Evolutionary conservation across 2,113 vertebrate species (phyloP), one percentile per base, ranked within the genome.

Genomic region (Galeopterus variegatus): DNA sequence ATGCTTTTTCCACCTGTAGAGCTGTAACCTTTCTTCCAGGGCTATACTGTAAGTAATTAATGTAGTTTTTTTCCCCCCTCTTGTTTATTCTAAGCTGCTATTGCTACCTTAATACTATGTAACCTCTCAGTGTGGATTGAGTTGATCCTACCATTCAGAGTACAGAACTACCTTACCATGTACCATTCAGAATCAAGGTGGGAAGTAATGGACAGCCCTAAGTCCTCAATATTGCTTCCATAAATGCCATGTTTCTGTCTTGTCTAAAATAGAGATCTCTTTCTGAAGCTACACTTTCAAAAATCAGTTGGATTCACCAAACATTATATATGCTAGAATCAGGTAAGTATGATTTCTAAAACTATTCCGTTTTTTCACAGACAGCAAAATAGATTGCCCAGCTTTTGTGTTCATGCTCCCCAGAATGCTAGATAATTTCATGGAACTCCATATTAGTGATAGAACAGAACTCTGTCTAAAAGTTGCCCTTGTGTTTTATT

Each of bases 381-480:
- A 33, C 9, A 92, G 58, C 41, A 75, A 89, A 86, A 81, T 80
- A 80, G 33, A 65, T 65, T 24, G 7, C 28, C n/a, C 67, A 60
- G 1, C 18, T 23, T 83, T 80, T 97, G 60, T 91, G 81, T 60
- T 95, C 54, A 12, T n/a, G 19, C 33, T 85, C 24, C 31, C 48
- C 26, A 77, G 24, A 50, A n/a, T 88, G 41, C 52, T 67, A 76
- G 28, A n/a, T 82, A 72, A 21, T 45, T 82, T 96, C 13, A 6
- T 76, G 77, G 67, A 88, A 87, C 28, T 15, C 31, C 6, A 5
- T 60, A n/a, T 73, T 75, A 62, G 64, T 80, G 89, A 8, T 91
- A 90, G 93, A 97, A 93, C 67, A 50, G 5, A 26, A 24, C 83
- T 72, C 5, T 92, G 58, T 79, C 28, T 75, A 79, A 96, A n/a